A percentile compares a stretch with the other conserved stretches of the same genome.
Conservation (phyloP, 2,113 vertebrate genomes). For the Pterocles burchelli region DNA sequence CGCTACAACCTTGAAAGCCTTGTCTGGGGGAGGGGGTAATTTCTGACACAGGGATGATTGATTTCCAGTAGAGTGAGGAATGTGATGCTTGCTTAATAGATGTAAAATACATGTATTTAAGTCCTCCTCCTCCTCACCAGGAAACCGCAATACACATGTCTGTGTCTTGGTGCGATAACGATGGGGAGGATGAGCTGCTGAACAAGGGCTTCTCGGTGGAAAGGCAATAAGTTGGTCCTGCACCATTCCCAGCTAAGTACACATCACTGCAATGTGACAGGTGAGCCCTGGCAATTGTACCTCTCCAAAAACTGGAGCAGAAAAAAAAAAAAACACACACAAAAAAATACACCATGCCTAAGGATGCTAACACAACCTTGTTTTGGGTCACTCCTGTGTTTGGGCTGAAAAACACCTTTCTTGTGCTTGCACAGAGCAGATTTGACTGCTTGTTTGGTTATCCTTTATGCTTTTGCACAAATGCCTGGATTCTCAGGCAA, state of each 20-base stretch:
- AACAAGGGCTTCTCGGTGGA: neutral
- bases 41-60: neutral
- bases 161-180: neutral
- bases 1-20: neutral
- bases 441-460: neutral
- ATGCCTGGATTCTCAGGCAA: neutral
- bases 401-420: neutral
- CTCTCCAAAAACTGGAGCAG: neutral
- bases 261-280: fast-evolving
- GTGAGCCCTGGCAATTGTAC: neutral
- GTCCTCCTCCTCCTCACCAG: neutral
- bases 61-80: slow-evolving; percentile 7
- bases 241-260: neutral
- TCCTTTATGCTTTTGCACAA: fast-evolving
- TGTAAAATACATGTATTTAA: neutral
- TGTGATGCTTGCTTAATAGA: neutral
- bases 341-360: fast-evolving
- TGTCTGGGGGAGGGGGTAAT: neutral
- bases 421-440: neutral
- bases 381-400: neutral
- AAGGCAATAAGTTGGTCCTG: neutral
- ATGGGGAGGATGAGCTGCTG: neutral
- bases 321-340: fast-evolving
- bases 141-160: fast-evolving
- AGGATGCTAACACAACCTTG: neutral